Evolutionary conservation across 2,797 vertebrate species (phyloP), one percentile per base, ranked within the genome.

Genomic region (Siniperca undulata): DNA sequence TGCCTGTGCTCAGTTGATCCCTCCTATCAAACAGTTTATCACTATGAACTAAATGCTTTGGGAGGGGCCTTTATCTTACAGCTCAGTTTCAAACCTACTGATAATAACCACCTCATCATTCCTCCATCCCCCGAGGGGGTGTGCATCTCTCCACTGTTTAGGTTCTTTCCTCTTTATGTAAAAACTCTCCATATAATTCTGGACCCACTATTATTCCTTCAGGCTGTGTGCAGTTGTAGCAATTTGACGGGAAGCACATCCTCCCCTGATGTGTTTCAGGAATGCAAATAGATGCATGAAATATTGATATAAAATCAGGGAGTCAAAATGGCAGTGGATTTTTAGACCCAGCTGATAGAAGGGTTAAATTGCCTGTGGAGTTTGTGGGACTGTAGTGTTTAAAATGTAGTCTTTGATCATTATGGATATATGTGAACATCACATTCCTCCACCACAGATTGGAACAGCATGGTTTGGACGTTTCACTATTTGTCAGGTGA

Each of bases 1-100:
- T 59, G 60, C 65, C 7, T 73, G 65, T 91, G 85, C 88, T 91
- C 87, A 80, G 38, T 48, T 85, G 69, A 86, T 89, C 81, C 61
- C 78, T 17, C 69, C 70, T 73, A 82, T 84, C 78, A 64, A 73
- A 77, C 81, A 36, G 27, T 76, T 60, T 46, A 86, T 53, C 84
- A 59, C 74, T 52, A 36, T 68, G 67, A 78, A 77, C 19, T 75
- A 67, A 84, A 65, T 46, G 74, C 74, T 65, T 53, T 30, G 50
- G 82, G 74, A 74, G 58, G 80, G 58, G 79, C 69, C 55, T 84
- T 82, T 83, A 80, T 89, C 70, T 74, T 27, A 38, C 19, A 7
- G 83, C 75, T 86, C 80, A 34, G 67, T 84, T 86, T 83, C 71
- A 82, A 66, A 34, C 53, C 60, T 58, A 3, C 78, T 48, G 78